Percentiles rank a stretch among this genome's conserved stretches.
These are phyloP conservation scores for Itoplectis maculator DNA, from an alignment of 2,888 invertebrate species.

Conservation along the genomic window DNA sequence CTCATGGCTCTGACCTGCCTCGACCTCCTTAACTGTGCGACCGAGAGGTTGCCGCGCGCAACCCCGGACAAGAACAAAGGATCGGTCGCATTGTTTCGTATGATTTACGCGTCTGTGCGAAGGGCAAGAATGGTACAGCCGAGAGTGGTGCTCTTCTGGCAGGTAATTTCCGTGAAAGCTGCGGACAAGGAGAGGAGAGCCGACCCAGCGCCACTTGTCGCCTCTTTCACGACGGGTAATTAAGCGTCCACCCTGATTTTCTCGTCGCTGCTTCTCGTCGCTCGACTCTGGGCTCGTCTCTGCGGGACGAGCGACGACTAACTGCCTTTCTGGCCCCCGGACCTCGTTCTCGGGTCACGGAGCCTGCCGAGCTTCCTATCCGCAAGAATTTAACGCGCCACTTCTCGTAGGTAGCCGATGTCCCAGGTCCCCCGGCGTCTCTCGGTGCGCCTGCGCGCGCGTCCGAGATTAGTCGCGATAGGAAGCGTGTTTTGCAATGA, in stretches of 20 bases:
- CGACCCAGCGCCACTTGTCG: constrained; percentile 65
- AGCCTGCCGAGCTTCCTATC: constrained; percentile 16
- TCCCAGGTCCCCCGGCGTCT: too few species aligned
- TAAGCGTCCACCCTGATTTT: constrained; percentile 77
- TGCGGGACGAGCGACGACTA: constrained; percentile 34
- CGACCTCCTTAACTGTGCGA: constrained; percentile 9
- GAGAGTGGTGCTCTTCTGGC: constrained; percentile 41
- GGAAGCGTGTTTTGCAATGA: constrained; percentile 69
- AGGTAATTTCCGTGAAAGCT: constrained; percentile 66
- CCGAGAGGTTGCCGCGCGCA: constrained; percentile 26
- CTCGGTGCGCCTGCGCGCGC: too few species aligned
- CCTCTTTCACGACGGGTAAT: constrained; percentile 77
- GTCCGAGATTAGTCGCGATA: constrained; percentile 53
- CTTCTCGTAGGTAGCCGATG: constrained; percentile 42
- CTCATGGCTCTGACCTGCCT: constrained; percentile 33
- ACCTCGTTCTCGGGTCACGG: constrained; percentile 34
- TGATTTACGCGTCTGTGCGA: constrained; percentile 65
- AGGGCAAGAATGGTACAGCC: constrained; percentile 27
- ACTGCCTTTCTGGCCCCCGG: constrained; percentile 33
- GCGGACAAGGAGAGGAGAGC: constrained; percentile 28
- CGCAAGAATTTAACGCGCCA: constrained; percentile 44
- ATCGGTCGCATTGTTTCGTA: constrained; percentile 65
- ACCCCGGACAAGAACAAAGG: constrained; percentile 63
- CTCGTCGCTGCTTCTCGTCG: constrained; percentile 53
- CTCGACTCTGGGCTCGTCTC: constrained; percentile 17